Evolutionary conservation across 2,888 invertebrate genomes (phyloP).

Genomic region (Amphipoea lucens): DNA sequence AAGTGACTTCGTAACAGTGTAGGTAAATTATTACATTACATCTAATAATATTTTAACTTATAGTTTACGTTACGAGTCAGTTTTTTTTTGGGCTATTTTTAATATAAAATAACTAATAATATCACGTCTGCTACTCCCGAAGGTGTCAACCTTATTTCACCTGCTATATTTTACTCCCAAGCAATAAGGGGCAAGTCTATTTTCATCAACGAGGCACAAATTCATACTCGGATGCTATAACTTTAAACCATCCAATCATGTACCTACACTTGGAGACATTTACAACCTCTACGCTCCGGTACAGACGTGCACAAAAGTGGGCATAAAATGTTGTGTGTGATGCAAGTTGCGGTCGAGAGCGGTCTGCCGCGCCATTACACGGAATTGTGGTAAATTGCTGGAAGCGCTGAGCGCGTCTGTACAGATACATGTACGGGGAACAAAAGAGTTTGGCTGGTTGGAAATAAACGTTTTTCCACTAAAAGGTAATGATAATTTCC

Average conservation of each 20-base stretch:
- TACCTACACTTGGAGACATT: conserved; percentile 20
- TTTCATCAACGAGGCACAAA: not conserved
- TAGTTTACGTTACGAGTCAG: not conserved
- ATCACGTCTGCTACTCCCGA: too few relatives aligned
- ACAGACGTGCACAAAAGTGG: conserved; percentile 35
- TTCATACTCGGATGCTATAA: not conserved
- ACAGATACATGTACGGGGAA: not conserved
- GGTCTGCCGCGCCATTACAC: conserved; percentile 50
- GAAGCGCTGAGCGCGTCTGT: conserved; percentile 31
- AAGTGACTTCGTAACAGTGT: not conserved
- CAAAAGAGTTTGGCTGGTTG: conserved; percentile 17
- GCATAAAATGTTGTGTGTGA: conserved; percentile 34
- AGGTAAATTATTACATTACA: not conserved
- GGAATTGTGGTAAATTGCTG: conserved; percentile 51
- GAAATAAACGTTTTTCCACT: not conserved
- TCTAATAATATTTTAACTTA: not conserved
- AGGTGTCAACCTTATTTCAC: not conserved
- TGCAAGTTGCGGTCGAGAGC: conserved; percentile 33
- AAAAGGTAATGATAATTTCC: not conserved
- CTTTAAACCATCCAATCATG: not conserved
- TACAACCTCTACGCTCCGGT: not conserved
- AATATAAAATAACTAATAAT: not conserved
- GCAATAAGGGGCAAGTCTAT: not conserved
- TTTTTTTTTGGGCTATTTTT: not conserved
- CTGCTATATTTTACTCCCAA: too few relatives aligned